Base-by-base conservation (phyloP, 2,797 vertebrate species). In the Sebastes vulpes region DNA sequence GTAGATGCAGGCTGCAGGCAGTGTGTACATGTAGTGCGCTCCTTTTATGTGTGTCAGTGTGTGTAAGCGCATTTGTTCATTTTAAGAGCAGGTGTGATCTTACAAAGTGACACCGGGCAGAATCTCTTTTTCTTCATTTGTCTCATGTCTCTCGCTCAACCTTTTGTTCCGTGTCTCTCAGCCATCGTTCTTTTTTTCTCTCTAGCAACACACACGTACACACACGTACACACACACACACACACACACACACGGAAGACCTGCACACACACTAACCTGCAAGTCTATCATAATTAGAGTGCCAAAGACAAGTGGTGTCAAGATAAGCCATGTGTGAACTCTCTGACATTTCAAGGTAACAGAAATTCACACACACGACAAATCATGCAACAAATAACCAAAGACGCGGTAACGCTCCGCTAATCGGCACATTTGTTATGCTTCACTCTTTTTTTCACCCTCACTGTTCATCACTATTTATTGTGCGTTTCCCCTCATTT, bases 261-360 rank as follows among this genome's bases (percentile, higher is more conserved):
- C 2, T 9, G 7, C 26, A 28, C 65, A 77, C 52, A 61, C 56
- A 21, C 59, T n/a, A 20, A 38, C 81, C 70, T 63, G 28, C 79
- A 63, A 79, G 68, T 81, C 81, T 63, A 46, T 89, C 83, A 81
- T 75, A 82, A 86, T 81, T 85, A 90, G 64, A 77, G 73, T 52
- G 57, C 83, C 70, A 82, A 81, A 89, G 85, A 83, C 76, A 82
- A 85, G 84, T 58, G 81, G 73, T 90, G 83, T 86, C 82, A 77
- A 84, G 75, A 83, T 84, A 83, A 90, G 66, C 68, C 66, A 77
- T 83, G 84, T 78, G 88, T 89, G 81, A 91, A 85, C 61, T 59
- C 79, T 20, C 21, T 90, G 89, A 87, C 81, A 89, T 81, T 78
- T 71, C 56, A 75, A 61, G 67, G 57, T 65, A 80, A 76, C 75